Base-by-base conservation (phyloP, 2,888 invertebrate species). In the Caenorhabditis becei region DNA sequence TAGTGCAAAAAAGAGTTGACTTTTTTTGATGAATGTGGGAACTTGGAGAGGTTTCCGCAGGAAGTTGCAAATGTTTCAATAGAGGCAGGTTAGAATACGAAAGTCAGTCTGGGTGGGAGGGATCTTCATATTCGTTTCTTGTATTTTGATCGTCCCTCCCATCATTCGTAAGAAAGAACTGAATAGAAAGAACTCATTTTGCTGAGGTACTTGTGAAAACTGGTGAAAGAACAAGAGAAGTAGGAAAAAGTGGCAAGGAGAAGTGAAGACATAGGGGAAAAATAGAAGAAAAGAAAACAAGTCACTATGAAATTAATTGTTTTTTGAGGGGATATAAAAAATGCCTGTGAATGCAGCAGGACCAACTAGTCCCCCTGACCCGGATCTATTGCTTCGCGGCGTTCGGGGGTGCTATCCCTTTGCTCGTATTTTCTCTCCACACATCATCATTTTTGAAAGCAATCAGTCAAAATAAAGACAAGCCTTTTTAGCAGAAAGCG, bases 391-490 rank as follows among this genome's bases (percentile, higher is more conserved):
- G 59, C 35, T 59, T 49, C 18, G 47, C 26, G 1, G 26, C 20
- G 51, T 41, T 24, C 23, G 53, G 11, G 11, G 1, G 35, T 28
- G 23, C 47, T 49, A 35, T 44, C 49, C 49, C 56, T 63, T 54
- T 24, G 20, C 28, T 58, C 20, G 2, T 37, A 3, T 58, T 53
- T 41, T 56, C 44, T 24, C 47, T 67, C 41, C 44, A 70, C 47
- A 37, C 24, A 58, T 61, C 66, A 59, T 75, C 58, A 61, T 61
- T 75, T 61, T 74, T 66, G 47, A 58, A 74, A 65, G 51, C 58
- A 65, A 74, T 74, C 75, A 61, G 66, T 67, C 75, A 75, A 75
- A 75, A 75, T 66, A 51, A 67, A 66, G 66, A 75, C 66, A 75
- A 54, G 65, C 41, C 18, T 74, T 63, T 65, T 74, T 41, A 51